phyloP scores from a whole-genome alignment of 2,888 invertebrate genomes.

The Yponomeuta cagnagella region DNA sequence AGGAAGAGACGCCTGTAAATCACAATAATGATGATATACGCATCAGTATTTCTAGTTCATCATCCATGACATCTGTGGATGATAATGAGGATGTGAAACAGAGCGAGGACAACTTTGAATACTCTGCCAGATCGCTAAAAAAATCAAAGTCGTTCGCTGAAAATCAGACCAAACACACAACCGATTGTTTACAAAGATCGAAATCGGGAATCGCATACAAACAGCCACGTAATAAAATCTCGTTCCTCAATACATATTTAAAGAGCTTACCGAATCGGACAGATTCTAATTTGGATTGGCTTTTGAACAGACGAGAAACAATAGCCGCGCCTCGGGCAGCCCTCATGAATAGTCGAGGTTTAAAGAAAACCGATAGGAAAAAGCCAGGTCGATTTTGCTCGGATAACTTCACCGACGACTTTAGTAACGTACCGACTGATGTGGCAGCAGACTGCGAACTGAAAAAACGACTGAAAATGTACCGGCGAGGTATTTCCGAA shows the following conservation, averaged over 20 bases:
- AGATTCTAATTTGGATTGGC: slow-evolving; percentile 62
- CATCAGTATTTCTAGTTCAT: slow-evolving; percentile 34
- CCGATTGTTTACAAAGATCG: slow-evolving; percentile 44
- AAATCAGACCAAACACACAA: slow-evolving; percentile 20
- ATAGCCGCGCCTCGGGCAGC: slow-evolving; percentile 34
- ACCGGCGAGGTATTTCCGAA: slow-evolving; percentile 68
- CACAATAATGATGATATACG: slow-evolving; percentile 2
- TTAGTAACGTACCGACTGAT: slow-evolving; percentile 59
- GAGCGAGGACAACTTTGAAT: background rate
- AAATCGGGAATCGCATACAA: slow-evolving; percentile 57
- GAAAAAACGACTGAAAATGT: slow-evolving; percentile 67
- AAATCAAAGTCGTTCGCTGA: slow-evolving; percentile 65
- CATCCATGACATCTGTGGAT: background rate
- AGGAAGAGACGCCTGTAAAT: background rate
- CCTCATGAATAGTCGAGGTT: slow-evolving; percentile 33
- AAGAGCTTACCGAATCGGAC: slow-evolving; percentile 65
- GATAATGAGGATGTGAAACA: background rate
- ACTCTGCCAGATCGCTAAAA: slow-evolving; percentile 32
- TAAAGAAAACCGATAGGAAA: slow-evolving; percentile 35
- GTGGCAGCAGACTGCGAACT: slow-evolving; percentile 64
- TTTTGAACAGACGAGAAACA: slow-evolving; percentile 49
- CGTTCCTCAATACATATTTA: slow-evolving; percentile 69
- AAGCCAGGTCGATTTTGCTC: slow-evolving; percentile 35
- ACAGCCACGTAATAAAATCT: slow-evolving; percentile 63
- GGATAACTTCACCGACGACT: slow-evolving; percentile 55